phyloP scores from a whole-genome alignment of 2,888 invertebrate species.

The Andrena chrysosceles region DNA sequence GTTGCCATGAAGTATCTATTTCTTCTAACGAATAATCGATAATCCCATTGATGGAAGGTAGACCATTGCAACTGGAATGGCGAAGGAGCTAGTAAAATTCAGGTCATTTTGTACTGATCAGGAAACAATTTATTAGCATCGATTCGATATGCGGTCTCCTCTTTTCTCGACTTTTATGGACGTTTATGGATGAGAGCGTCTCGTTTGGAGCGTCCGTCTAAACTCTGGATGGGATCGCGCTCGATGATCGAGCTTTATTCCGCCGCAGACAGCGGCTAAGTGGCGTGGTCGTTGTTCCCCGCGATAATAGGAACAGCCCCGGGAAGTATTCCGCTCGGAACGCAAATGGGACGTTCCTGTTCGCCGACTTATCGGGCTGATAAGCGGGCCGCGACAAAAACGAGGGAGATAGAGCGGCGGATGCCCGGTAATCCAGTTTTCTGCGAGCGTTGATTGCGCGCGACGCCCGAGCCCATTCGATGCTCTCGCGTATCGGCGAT shows the following conservation, averaged over 20 bases:
- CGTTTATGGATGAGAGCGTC: too few species aligned
- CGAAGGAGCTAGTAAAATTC: too few species aligned
- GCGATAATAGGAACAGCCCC: conserved; percentile 57
- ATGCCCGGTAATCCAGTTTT: conserved; percentile 64
- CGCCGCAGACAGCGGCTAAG: conserved; percentile 39
- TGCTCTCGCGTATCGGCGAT: conserved; percentile 42
- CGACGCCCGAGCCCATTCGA: conserved; percentile 29
- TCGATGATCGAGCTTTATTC: conserved; percentile 27
- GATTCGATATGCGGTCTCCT: too few species aligned
- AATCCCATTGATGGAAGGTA: too few species aligned
- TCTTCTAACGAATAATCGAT: too few species aligned
- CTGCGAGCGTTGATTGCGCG: conserved; percentile 55
- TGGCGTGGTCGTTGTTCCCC: conserved; percentile 48
- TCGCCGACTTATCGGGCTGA: conserved; percentile 64
- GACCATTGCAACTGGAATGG: too few species aligned
- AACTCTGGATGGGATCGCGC: not conserved
- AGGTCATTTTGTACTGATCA: too few species aligned
- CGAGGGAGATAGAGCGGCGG: conserved; percentile 33
- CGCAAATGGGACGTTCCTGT: conserved; percentile 64
- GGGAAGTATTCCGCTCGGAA: conserved; percentile 47
- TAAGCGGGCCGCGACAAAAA: conserved; percentile 60
- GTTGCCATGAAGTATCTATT: too few species aligned
- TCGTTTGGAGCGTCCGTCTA: not conserved
- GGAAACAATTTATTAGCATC: too few species aligned
- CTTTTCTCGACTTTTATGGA: too few species aligned